phyloP scores from a whole-genome alignment of 2,113 vertebrate genomes.

The Brienomyrus brachyistius region DNA sequence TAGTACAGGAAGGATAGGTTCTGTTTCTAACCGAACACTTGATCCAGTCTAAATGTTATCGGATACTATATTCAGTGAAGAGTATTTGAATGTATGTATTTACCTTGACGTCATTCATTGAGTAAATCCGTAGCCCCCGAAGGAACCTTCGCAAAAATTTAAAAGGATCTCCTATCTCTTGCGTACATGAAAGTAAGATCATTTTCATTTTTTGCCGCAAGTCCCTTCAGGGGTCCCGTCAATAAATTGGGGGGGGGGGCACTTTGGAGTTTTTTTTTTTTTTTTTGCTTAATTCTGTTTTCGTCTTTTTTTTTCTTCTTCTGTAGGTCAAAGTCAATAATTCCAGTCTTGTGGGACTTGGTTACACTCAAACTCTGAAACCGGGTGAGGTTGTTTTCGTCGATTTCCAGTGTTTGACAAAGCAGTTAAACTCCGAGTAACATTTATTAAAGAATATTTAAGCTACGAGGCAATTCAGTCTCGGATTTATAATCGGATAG shows the following conservation, averaged over 20 bases:
- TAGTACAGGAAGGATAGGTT: neutral
- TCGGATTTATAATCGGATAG: neutral
- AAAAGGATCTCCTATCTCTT: too few species aligned
- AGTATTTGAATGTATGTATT: neutral
- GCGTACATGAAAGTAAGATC: too few species aligned
- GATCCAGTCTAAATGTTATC: neutral
- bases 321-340: slow-evolving; percentile 95
- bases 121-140: neutral
- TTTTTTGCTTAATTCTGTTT: neutral
- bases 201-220: too few species aligned
- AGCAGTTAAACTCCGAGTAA: neutral
- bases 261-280: neutral
- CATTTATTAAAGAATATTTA: neutral
- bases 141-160: too few species aligned
- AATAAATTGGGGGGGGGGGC: neutral
- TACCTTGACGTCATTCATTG: neutral
- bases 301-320: neutral
- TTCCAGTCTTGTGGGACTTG: slow-evolving; percentile 91
- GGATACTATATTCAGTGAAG: neutral
- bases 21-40: neutral
- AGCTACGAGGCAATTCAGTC: neutral
- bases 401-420: neutral
- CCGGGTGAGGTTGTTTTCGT: slow-evolving; percentile 68
- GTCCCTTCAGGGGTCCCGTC: too few species aligned
- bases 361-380: slow-evolving; percentile 93